A percentile compares a stretch with the other conserved stretches of the same genome.
These are phyloP conservation scores for Parazoanthus swiftii DNA, from an alignment of 92 coral and sea anemone genomes.

Conservation along the genomic window DNA sequence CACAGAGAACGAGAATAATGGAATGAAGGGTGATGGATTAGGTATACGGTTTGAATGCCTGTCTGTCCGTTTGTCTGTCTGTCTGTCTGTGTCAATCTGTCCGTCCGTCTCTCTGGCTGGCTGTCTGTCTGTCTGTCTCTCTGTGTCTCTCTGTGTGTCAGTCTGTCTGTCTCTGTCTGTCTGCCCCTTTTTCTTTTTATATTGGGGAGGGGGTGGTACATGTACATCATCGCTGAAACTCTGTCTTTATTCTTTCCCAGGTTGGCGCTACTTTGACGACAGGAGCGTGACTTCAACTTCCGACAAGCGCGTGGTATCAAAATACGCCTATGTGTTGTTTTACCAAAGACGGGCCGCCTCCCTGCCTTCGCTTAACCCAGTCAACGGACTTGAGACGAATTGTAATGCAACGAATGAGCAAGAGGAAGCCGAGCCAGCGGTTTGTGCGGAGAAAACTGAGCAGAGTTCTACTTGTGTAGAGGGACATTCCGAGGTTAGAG, in stretches of 20 bases:
- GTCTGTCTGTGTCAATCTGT: no score
- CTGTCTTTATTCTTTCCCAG: slow-evolving; percentile 41
- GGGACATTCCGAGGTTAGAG: background rate
- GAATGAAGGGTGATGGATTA: slow-evolving; percentile 47
- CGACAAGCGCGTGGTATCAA: slow-evolving; percentile 74
- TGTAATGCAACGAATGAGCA: slow-evolving; percentile 1
- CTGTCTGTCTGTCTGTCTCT: no score
- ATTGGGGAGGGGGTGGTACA: background rate
- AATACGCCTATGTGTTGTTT: slow-evolving; percentile 90
- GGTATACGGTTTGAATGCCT: slow-evolving; percentile 41
- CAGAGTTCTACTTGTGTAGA: background rate
- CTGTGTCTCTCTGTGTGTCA: no score
- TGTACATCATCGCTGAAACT: background rate
- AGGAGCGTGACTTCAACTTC: slow-evolving; percentile 66
- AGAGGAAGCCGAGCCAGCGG: slow-evolving; percentile 23
- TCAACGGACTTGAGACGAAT: background rate
- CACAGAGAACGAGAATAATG: slow-evolving; percentile 27
- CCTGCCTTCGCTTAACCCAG: background rate
- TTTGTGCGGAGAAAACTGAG: no score
- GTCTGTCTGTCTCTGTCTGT: no score
- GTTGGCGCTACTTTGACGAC: slow-evolving; percentile 94
- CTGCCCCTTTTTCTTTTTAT: no score
- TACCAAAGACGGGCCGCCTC: slow-evolving; percentile 73
- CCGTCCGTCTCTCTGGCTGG: no score
- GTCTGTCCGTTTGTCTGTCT: background rate